Evolutionary conservation across 2,888 invertebrate genomes (phyloP), one percentile per base, ranked within the genome.

Genomic region (Drosophila maculinotata): DNA sequence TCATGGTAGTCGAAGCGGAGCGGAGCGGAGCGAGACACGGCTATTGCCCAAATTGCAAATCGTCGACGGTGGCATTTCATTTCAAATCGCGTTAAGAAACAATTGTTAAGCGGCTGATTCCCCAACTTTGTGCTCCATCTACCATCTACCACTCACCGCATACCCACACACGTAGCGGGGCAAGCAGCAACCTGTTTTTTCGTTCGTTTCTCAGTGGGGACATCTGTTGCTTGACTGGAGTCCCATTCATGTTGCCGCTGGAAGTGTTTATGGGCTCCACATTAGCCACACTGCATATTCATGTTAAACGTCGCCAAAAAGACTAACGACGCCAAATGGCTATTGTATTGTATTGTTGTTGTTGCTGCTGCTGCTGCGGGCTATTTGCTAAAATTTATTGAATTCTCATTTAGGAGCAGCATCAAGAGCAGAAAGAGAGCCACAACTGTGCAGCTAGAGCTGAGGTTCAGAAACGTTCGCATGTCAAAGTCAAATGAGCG

Each of bases 221-320:
- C 83, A 81, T 79, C 79, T 79, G 77, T 75, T 69, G 64, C 57
- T 54, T 71, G 63, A 59, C 35, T 65, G 66, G 62, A 67, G 44
- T 51, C 15, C 67, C 79, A 81, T 85, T 86, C 82, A 84, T 80
- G 84, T 81, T 82, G 80, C 86, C 86, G 84, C 73, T 79, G 72
- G 87, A 89, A 89, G 89, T 89, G 89, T 89, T 89, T 89, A 89
- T 85, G 89, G 87, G 86, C 84, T 82, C 87, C 83, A 81, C 88
- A 89, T 89, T 89, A 89, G 89, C 87, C 80, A 89, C 86, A 85
- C 89, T 87, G 89, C 87, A 89, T 89, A 89, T 89, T 89, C 89
- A 89, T 89, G 89, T 89, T 86, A 77, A 76, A 77, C 76, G 83
- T 79, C 88, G 80, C 78, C 78, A 77, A 81, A 72, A 84, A 84